Evolutionary conservation across 1,140 invertebrate genomes (phyloP).

Genomic region (Halictus rubicundus): DNA sequence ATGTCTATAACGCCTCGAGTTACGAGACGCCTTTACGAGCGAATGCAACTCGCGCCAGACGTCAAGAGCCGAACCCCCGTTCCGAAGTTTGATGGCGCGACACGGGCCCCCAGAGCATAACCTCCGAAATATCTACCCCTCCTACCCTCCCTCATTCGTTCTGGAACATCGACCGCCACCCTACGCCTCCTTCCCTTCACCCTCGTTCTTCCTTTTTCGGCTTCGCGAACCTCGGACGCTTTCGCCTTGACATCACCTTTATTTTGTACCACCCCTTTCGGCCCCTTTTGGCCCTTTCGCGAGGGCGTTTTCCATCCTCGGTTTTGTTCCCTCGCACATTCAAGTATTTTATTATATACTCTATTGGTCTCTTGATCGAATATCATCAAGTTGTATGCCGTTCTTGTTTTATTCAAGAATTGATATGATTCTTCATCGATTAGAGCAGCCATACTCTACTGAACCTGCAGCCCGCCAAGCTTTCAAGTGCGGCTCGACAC

Average conservation of each 20-base stretch:
- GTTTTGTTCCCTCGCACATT: too few species aligned
- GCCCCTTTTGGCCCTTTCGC: too few species aligned
- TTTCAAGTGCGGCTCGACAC: too few species aligned
- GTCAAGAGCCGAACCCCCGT: conserved; percentile 73
- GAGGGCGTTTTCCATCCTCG: too few species aligned
- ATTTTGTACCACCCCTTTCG: neutral
- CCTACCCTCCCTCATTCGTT: conserved; percentile 10
- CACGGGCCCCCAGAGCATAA: conserved; percentile 48
- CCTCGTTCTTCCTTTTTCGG: neutral
- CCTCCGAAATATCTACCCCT: conserved; percentile 69
- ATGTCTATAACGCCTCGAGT: conserved; percentile 81
- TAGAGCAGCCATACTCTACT: too few species aligned
- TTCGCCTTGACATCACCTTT: neutral
- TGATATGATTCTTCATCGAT: too few species aligned
- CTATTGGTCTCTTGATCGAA: too few species aligned
- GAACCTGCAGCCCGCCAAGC: too few species aligned
- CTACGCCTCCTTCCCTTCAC: neutral
- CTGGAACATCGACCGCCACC: conserved; percentile 1
- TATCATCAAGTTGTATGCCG: too few species aligned
- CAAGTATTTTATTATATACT: too few species aligned
- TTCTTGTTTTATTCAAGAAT: too few species aligned
- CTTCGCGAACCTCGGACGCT: neutral
- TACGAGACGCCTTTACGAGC: conserved; percentile 81
- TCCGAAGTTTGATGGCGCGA: conserved; percentile 68
- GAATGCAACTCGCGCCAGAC: conserved; percentile 78